Evolutionary conservation across 2,888 invertebrate species (phyloP).

Genomic region (Diarsia mendica): DNA sequence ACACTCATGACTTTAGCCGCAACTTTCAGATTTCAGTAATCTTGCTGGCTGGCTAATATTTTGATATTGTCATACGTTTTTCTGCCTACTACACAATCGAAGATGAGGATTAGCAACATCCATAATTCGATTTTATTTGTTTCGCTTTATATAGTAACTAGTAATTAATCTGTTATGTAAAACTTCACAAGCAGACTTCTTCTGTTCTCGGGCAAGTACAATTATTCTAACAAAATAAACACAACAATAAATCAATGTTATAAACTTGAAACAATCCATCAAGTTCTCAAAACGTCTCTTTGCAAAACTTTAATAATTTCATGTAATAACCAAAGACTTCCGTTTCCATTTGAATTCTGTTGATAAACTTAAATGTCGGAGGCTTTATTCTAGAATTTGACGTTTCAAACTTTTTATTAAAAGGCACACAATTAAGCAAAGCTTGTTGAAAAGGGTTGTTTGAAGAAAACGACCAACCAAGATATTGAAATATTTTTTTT

Average conservation of each 20-base stretch:
- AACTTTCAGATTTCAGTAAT: not conserved
- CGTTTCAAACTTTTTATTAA: slow-evolving; percentile 5
- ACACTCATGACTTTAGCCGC: not conserved
- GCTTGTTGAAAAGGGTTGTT: not conserved
- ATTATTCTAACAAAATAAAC: not conserved
- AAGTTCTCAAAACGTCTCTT: slow-evolving; percentile 2
- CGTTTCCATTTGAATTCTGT: not conserved
- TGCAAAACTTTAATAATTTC: slow-evolving; percentile 11
- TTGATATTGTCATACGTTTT: no score
- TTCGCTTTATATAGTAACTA: not conserved
- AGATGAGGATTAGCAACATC: no score
- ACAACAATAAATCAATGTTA: slow-evolving; percentile 13
- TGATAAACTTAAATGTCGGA: not conserved
- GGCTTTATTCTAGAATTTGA: not conserved
- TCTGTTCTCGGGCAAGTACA: not conserved
- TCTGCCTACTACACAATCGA: no score
- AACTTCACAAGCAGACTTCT: not conserved
- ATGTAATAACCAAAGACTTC: slow-evolving; percentile 4
- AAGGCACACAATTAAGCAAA: not conserved
- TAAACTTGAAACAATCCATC: slow-evolving; percentile 20
- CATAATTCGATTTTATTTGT: no score
- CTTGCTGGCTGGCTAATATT: not conserved
- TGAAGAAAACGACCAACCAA: no score
- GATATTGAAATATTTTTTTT: no score
- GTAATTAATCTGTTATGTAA: not conserved